Evolutionary conservation across 2,888 invertebrate species (phyloP).

Genomic region (Rhingia rostrata): DNA sequence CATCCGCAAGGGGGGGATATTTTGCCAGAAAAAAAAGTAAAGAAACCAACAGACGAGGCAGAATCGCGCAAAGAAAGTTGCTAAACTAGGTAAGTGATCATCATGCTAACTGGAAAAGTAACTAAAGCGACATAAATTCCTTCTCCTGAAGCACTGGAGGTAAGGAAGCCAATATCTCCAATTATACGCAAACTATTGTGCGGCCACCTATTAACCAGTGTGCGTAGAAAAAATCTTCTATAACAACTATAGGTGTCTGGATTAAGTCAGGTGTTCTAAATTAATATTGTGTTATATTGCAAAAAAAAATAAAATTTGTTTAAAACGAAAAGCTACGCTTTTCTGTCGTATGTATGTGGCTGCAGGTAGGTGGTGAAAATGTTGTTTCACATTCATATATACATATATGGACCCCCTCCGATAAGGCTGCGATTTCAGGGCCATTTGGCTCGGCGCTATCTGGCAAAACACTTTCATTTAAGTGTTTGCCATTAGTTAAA

Average conservation of each 20-base stretch:
- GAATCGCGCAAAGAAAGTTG: constrained; percentile 71
- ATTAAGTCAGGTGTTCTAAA: constrained; percentile 5
- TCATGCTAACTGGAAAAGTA: constrained; percentile 63
- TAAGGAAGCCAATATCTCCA: constrained; percentile 15
- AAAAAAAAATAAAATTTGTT: neutral
- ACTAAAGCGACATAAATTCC: constrained; percentile 46
- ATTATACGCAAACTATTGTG: neutral
- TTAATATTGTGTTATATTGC: neutral
- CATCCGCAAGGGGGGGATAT: constrained; percentile 30
- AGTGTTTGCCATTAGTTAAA: neutral
- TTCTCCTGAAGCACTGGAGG: constrained; percentile 54
- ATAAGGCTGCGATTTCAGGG: neutral
- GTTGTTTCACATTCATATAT: neutral
- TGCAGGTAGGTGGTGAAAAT: constrained; percentile 35
- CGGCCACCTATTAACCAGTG: constrained; percentile 32
- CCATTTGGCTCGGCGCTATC: neutral
- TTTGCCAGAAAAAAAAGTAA: constrained; percentile 14
- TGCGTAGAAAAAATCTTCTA: constrained; percentile 9
- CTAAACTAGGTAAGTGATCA: constrained; percentile 73
- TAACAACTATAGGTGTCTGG: neutral
- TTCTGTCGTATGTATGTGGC: neutral
- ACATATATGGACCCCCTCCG: constrained; percentile 5
- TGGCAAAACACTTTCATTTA: neutral
- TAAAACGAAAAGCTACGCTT: neutral
- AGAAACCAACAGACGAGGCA: constrained; percentile 40